Percentiles rank a stretch among this genome's conserved stretches.
These are phyloP conservation scores for Theristicus caerulescens DNA, from an alignment of 2,113 vertebrate genomes.

Conservation along the genomic window DNA sequence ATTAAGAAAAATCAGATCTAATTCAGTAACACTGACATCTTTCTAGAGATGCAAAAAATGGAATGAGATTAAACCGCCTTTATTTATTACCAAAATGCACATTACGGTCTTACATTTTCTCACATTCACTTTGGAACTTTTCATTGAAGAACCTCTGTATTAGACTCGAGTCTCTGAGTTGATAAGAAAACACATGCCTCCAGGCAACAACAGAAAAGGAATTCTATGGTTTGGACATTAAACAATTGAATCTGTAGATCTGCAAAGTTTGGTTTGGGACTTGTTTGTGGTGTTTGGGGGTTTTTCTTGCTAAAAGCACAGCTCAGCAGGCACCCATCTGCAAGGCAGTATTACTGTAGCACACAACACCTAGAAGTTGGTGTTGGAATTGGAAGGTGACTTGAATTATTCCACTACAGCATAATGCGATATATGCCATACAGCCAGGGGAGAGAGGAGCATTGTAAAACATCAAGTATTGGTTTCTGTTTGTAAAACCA, in stretches of 20 bases:
- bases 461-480: background rate
- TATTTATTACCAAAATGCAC: background rate
- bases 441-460: background rate
- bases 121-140: background rate
- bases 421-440: accelerated
- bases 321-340: background rate
- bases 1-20: background rate
- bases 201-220: background rate
- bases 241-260: background rate
- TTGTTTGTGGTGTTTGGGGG: background rate
- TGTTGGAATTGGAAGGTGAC: background rate
- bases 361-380: background rate
- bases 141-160: background rate
- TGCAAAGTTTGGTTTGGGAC: background rate
- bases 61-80: background rate
- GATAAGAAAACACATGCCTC: background rate
- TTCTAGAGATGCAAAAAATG: background rate
- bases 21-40: background rate
- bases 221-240: background rate
- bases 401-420: background rate
- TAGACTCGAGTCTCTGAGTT: background rate
- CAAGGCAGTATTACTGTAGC: background rate
- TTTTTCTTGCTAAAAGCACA: background rate
- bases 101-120: background rate
- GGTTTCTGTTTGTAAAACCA: background rate